Percentiles rank a stretch among this genome's conserved stretches.
phyloP scores from a whole-genome alignment of 2,888 invertebrate genomes.

The Acrobasis suavella region DNA sequence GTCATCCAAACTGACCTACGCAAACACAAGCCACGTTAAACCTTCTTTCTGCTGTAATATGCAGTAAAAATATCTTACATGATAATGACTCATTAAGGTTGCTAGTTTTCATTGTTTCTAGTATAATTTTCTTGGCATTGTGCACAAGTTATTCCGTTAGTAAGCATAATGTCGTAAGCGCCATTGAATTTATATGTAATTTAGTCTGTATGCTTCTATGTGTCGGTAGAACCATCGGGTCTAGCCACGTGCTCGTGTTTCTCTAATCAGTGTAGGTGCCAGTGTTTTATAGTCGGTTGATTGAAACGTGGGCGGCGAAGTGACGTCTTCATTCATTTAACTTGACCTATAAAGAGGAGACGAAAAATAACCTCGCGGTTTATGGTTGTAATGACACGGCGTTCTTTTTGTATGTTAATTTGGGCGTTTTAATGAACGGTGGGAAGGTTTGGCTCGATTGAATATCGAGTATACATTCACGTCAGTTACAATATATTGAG shows the following conservation, averaged over 20 bases:
- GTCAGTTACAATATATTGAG: too few relatives aligned
- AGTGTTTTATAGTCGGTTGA: conserved; percentile 42
- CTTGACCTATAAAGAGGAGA: conserved; percentile 54
- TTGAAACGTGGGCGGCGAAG: conserved; percentile 55
- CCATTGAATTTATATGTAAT: neutral
- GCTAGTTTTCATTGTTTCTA: neutral
- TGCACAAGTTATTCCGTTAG: neutral
- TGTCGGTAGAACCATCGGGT: neutral
- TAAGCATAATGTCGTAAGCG: neutral
- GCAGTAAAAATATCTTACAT: neutral
- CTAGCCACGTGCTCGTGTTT: conserved; percentile 10
- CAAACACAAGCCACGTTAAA: neutral
- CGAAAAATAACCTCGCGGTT: conserved; percentile 42
- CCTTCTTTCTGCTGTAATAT: neutral
- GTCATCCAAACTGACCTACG: conserved; percentile 7
- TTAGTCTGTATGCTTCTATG: neutral
- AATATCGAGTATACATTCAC: neutral
- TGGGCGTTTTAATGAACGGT: neutral
- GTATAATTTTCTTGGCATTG: conserved; percentile 2
- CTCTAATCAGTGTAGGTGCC: conserved; percentile 37
- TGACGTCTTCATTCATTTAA: conserved; percentile 46
- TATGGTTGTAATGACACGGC: conserved; percentile 5
- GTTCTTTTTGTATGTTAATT: conserved; percentile 11
- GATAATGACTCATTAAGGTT: conserved; percentile 1
- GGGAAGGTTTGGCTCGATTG: neutral